Percentiles rank a stretch among this genome's conserved stretches.
phyloP scores from a whole-genome alignment of 37 sponge, comb jelly and placozoan genomes.

The Aplysina aerophoba region DNA sequence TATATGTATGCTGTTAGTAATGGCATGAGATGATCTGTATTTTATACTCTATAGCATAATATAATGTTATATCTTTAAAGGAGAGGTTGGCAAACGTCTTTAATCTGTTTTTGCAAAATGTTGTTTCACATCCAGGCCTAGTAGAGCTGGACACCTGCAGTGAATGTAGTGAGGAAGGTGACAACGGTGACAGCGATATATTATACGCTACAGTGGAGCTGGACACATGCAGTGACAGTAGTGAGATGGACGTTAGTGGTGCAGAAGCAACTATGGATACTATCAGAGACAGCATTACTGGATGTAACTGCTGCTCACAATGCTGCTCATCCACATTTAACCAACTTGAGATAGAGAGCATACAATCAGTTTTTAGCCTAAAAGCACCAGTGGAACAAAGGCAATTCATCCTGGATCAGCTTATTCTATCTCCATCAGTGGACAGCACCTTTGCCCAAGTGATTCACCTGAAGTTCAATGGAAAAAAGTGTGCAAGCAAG shows the following conservation, averaged over 20 bases:
- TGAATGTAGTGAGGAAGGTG: background rate
- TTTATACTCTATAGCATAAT: background rate
- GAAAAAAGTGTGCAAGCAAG: background rate
- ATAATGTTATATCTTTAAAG: background rate
- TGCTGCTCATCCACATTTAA: background rate
- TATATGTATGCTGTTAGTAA: background rate
- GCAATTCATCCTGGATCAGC: conserved; percentile 11
- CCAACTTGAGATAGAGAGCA: background rate
- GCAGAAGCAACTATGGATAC: background rate
- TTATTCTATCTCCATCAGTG: background rate
- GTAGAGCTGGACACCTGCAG: conserved; percentile 35
- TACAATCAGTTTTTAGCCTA: background rate
- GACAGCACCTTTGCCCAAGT: background rate
- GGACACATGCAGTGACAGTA: conserved; percentile 23
- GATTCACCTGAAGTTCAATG: background rate
- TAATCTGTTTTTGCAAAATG: too few species aligned
- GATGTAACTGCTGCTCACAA: background rate
- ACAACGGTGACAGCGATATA: too few species aligned
- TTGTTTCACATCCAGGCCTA: too few species aligned
- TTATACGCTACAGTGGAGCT: too few species aligned
- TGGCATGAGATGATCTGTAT: background rate
- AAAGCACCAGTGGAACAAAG: background rate
- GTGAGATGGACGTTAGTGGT: background rate
- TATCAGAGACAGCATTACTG: too few species aligned
- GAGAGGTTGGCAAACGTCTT: background rate